phyloP scores from a whole-genome alignment of 1,140 invertebrate genomes.

The Coelopa frigida region DNA sequence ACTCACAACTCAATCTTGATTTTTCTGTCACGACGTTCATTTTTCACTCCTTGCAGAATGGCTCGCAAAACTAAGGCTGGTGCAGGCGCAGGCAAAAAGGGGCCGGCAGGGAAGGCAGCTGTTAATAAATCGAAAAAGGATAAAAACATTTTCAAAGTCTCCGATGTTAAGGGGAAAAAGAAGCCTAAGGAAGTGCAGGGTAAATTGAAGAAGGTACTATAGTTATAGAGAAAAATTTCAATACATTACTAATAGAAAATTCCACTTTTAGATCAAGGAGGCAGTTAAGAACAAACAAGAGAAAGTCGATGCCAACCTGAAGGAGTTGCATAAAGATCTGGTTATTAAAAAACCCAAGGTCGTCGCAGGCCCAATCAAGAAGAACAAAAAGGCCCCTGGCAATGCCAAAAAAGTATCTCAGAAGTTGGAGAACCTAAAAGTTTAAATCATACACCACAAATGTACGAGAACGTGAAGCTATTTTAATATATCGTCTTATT shows the following conservation, averaged over 20 bases:
- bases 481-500: too few species aligned
- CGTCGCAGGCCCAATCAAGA: conserved; percentile 20
- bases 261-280: conserved; percentile 30
- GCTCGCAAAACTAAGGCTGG: conserved; percentile 34
- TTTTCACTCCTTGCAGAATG: conserved; percentile 31
- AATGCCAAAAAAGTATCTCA: conserved; percentile 34
- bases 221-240: neutral
- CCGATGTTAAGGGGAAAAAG: conserved; percentile 34
- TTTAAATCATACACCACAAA: conserved; percentile 24
- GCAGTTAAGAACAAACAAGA: conserved; percentile 38
- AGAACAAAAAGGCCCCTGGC: conserved; percentile 28
- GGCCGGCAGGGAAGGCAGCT: conserved; percentile 21
- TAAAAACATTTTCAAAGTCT: conserved; percentile 39
- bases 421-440: conserved; percentile 36
- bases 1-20: neutral
- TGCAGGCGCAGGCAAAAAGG: conserved; percentile 16
- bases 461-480: too few species aligned
- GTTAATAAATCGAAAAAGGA: conserved; percentile 37
- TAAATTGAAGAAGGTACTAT: conserved; percentile 37
- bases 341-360: conserved; percentile 39
- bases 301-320: conserved; percentile 34
- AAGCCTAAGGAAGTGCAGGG: conserved; percentile 43
- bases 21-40: neutral
- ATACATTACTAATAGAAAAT: neutral
- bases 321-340: conserved; percentile 38